A percentile compares a stretch with the other conserved stretches of the same genome.
Conservation (phyloP, 2,888 invertebrate genomes). For the Drosophila monieri region DNA sequence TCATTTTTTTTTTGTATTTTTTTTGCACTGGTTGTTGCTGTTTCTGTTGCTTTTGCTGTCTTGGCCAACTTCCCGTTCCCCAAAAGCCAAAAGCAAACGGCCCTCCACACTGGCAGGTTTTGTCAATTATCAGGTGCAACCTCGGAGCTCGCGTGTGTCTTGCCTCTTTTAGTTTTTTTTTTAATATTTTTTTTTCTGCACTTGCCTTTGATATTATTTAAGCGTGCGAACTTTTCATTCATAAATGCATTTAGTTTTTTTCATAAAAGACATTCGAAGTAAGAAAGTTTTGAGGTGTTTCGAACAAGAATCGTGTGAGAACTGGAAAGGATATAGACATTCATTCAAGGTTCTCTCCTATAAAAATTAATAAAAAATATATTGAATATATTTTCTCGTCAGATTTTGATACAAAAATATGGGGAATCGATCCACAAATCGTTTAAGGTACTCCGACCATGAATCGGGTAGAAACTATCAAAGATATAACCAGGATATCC, state of each 20-base stretch:
- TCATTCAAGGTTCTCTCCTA: no score
- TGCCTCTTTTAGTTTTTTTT: not conserved
- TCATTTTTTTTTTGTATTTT: conserved; percentile 4
- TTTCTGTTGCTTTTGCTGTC: conserved; percentile 23
- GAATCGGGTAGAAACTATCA: no score
- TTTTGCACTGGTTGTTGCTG: not conserved
- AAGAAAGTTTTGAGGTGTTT: not conserved
- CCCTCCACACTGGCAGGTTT: conserved; percentile 65
- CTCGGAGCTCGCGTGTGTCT: conserved; percentile 23
- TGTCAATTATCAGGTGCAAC: conserved; percentile 74
- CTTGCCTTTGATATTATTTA: conserved; percentile 20
- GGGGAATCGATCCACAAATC: no score
- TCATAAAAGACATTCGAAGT: not conserved
- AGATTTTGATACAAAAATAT: no score
- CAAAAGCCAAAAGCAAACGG: conserved; percentile 25
- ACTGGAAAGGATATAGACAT: no score
- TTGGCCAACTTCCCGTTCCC: conserved; percentile 61
- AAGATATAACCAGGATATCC: no score
- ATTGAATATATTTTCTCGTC: no score
- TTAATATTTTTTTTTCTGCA: conserved; percentile 9
- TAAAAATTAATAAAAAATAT: no score
- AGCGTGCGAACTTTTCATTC: conserved; percentile 74
- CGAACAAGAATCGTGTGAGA: no score
- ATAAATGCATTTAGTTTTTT: conserved; percentile 45
- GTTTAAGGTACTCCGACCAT: no score